Conservation (phyloP, 2,113 vertebrate genomes). For the Zootoca vivipara region DNA sequence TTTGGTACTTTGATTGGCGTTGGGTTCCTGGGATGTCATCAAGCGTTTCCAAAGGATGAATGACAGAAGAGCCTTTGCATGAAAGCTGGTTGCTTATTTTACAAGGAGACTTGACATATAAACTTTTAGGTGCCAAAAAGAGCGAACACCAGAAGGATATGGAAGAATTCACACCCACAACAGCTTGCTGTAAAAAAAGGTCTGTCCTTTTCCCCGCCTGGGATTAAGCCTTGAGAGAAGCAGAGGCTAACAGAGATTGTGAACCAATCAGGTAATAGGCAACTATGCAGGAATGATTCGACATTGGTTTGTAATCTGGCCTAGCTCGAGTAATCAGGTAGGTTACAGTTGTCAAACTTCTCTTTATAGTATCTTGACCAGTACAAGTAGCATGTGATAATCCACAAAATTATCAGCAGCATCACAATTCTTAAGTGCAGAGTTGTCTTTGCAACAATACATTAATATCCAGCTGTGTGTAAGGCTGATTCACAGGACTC, state of each 20-base stretch:
- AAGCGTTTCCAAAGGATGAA: not conserved
- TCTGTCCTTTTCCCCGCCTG: too few species aligned
- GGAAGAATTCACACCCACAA: not conserved
- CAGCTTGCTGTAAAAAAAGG: not conserved
- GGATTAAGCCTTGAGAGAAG: not conserved
- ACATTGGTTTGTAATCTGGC: not conserved
- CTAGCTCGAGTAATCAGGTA: not conserved
- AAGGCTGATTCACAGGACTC: not conserved
- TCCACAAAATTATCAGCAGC: conserved; percentile 47
- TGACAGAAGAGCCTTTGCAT: not conserved
- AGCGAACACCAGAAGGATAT: not conserved
- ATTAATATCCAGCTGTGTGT: not conserved
- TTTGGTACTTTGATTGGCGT: too few species aligned
- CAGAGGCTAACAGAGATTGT: too few species aligned
- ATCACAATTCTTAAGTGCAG: conserved; percentile 46
- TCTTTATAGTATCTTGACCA: conserved; percentile 41
- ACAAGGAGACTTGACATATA: not conserved
- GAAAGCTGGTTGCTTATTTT: not conserved
- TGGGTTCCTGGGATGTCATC: too few species aligned
- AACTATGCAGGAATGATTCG: not conserved
- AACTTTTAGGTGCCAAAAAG: not conserved
- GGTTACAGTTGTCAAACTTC: not conserved
- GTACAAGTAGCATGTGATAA: conserved; percentile 40
- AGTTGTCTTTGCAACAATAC: conserved; percentile 25
- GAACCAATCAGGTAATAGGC: too few species aligned